phyloP scores from a whole-genome alignment of 2,797 vertebrate species.

The Gobionotothen gibberifrons region DNA sequence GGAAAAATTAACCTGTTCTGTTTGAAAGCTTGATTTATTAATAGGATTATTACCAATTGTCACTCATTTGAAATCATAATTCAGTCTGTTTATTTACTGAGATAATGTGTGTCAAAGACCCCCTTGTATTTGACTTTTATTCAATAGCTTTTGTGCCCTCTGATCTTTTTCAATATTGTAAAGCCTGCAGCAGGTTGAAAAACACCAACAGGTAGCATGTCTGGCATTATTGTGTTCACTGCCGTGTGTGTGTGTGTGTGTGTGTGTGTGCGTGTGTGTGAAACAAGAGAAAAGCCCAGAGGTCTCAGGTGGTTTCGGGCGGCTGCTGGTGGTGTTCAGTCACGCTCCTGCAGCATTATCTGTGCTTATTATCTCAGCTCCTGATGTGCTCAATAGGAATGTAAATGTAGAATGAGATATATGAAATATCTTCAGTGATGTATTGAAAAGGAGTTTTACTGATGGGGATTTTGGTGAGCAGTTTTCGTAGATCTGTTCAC shows the following conservation, averaged over 20 bases:
- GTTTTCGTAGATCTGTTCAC: slow-evolving; percentile 1
- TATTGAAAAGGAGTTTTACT: not conserved
- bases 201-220: slow-evolving; percentile 51
- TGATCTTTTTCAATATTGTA: not conserved
- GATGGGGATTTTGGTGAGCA: not conserved
- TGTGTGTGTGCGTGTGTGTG: not conserved
- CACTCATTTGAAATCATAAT: not conserved
- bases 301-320: slow-evolving; percentile 51
- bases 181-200: slow-evolving; percentile 26
- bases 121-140: not conserved
- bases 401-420: not conserved
- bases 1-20: not conserved
- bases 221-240: slow-evolving; percentile 18
- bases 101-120: not conserved
- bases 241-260: slow-evolving; percentile 1
- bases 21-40: not conserved
- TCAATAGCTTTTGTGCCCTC: not conserved
- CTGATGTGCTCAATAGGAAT: not conserved
- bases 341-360: slow-evolving; percentile 1
- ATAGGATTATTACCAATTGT: not conserved
- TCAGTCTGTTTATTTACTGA: not conserved
- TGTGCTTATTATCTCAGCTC: not conserved
- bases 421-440: not conserved
- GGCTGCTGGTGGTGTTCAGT: slow-evolving; percentile 26
- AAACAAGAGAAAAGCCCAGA: slow-evolving; percentile 20